A percentile compares a stretch with the other conserved stretches of the same genome.
These are phyloP conservation scores for Zophobas atratus DNA, from an alignment of 1,140 invertebrate species.

Conservation along the genomic window DNA sequence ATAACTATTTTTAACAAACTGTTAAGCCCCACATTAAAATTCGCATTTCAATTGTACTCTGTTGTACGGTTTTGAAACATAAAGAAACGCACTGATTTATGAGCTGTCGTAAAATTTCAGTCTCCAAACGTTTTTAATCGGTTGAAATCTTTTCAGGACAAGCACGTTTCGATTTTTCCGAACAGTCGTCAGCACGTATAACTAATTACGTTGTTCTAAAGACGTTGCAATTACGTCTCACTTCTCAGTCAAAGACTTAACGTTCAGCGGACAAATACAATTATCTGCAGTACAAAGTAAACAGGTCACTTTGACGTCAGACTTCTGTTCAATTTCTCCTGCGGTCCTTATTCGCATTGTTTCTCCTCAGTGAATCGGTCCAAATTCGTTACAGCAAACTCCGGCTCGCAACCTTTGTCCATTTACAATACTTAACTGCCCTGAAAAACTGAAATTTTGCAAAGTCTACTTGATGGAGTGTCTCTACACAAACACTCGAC, in stretches of 20 bases:
- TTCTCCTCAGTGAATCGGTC: conserved; percentile 28
- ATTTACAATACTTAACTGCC: conserved; percentile 10
- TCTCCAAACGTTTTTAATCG: background rate
- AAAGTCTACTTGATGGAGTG: conserved; percentile 26
- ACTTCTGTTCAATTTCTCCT: conserved; percentile 31
- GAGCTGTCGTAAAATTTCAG: too few species aligned
- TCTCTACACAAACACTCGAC: conserved; percentile 1
- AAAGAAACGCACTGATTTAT: too few species aligned
- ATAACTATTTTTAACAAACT: too few species aligned
- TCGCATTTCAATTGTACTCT: too few species aligned
- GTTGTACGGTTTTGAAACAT: too few species aligned
- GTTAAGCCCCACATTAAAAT: too few species aligned
- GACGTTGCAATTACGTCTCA: conserved; percentile 51
- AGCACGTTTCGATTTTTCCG: conserved; percentile 14
- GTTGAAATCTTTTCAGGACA: background rate
- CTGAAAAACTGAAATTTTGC: conserved; percentile 35
- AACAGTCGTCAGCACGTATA: conserved; percentile 32
- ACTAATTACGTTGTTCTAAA: conserved; percentile 49
- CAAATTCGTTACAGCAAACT: conserved; percentile 41
- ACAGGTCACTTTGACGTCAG: conserved; percentile 54
- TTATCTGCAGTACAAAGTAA: conserved; percentile 54
- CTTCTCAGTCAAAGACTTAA: conserved; percentile 52
- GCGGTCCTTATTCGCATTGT: conserved; percentile 30
- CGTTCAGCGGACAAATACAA: conserved; percentile 51
- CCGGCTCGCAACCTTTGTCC: conserved; percentile 16